These are phyloP conservation scores for Drosophila pseudotakahashii DNA, from an alignment of 2,888 invertebrate genomes.

Conservation along the genomic window DNA sequence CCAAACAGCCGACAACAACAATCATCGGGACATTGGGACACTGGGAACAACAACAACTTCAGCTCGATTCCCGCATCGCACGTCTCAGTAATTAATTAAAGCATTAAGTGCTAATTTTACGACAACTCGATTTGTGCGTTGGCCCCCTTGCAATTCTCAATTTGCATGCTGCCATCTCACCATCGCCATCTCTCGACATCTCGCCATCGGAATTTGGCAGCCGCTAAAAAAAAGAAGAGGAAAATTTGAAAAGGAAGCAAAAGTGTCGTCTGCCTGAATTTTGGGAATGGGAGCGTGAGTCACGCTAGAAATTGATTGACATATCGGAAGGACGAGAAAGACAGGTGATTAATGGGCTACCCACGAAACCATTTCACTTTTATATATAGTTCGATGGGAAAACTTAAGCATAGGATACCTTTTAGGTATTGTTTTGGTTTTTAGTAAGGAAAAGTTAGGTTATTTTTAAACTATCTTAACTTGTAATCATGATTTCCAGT, in stretches of 20 bases:
- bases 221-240: constrained; percentile 13
- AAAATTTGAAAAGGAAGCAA: constrained; percentile 47
- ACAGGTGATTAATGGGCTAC: constrained; percentile 16
- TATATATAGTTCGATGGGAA: not conserved
- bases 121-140: constrained; percentile 80
- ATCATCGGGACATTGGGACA: constrained; percentile 35
- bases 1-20: constrained; percentile 40
- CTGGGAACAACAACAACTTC: constrained; percentile 20
- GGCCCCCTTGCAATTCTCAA: constrained; percentile 54
- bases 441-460: no score
- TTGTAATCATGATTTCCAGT: no score
- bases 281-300: constrained; percentile 39
- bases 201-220: constrained; percentile 76
- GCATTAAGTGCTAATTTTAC: constrained; percentile 81
- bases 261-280: constrained; percentile 26
- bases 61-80: constrained; percentile 57
- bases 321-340: constrained; percentile 3
- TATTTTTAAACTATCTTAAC: no score
- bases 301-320: constrained; percentile 32
- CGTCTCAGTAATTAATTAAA: constrained; percentile 80
- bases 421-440: no score
- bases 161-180: constrained; percentile 73
- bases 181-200: constrained; percentile 38
- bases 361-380: not conserved
- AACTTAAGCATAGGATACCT: no score